Percentiles rank a stretch among this genome's conserved stretches.
Conservation (phyloP, 2,797 vertebrate species). For the Neosalanx taihuensis region DNA sequence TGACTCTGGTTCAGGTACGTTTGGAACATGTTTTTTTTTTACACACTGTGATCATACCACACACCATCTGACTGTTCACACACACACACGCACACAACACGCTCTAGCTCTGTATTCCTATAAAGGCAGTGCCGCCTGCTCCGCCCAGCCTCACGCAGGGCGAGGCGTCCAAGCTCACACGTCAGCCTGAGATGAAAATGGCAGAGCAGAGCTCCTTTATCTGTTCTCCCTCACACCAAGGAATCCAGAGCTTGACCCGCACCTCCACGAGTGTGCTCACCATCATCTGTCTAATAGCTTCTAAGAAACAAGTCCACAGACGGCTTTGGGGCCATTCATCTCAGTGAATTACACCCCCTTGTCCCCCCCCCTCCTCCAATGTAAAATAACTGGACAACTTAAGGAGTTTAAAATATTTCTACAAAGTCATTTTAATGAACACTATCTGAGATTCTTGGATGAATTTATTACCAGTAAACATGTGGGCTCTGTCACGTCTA, state of each 20-base stretch:
- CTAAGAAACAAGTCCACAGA: conserved; percentile 14
- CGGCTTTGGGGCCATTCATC: conserved; percentile 45
- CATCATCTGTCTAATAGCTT: conserved; percentile 38
- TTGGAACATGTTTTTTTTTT: not conserved
- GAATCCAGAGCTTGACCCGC: conserved; percentile 36
- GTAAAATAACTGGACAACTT: conserved; percentile 59
- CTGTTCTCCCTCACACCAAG: conserved; percentile 19
- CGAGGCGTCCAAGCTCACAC: conserved; percentile 2
- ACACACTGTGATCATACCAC: not conserved
- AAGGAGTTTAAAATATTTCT: conserved; percentile 68
- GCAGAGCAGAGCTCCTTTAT: conserved; percentile 23
- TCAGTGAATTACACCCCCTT: conserved; percentile 47
- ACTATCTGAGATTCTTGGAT: conserved; percentile 55
- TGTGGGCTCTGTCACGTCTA: conserved; percentile 60
- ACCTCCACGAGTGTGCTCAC: conserved; percentile 33
- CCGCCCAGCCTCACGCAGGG: not conserved
- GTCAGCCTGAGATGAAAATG: conserved; percentile 17
- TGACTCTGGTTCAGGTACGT: conserved; percentile 92
- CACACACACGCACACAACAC: too few relatives aligned
- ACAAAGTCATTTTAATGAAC: conserved; percentile 62
- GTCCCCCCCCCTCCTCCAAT: conserved; percentile 23
- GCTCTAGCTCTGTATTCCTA: too few relatives aligned
- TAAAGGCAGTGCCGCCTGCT: not conserved
- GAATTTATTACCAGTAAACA: conserved; percentile 68
- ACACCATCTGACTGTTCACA: not conserved